A percentile compares a stretch with the other conserved stretches of the same genome.
phyloP scores from a whole-genome alignment of 2,113 vertebrate species.

The Microtus montanus region DNA sequence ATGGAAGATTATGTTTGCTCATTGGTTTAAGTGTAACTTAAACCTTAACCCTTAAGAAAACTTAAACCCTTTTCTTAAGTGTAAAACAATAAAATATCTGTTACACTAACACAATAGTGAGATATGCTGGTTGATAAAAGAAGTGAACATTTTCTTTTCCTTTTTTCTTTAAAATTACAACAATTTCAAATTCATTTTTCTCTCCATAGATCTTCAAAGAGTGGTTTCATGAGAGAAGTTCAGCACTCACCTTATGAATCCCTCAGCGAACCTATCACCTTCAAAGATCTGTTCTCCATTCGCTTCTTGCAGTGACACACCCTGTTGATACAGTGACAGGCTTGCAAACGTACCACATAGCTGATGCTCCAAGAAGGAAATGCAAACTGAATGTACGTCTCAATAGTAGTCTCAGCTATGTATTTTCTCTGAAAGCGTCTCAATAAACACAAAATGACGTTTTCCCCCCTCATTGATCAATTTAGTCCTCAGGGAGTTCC shows the following conservation, averaged over 20 bases:
- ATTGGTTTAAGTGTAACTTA: neutral
- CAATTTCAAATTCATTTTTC: constrained; percentile 28
- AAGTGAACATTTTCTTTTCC: neutral
- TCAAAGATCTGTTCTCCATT: neutral
- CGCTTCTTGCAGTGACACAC: neutral
- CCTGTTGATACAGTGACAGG: neutral
- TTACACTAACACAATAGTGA: neutral
- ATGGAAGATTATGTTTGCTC: constrained; percentile 28
- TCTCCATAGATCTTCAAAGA: neutral
- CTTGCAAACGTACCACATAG: neutral
- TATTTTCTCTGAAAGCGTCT: neutral
- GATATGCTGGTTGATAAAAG: neutral
- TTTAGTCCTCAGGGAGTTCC: neutral
- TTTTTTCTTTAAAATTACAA: constrained; percentile 52
- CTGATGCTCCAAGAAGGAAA: neutral
- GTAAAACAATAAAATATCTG: constrained; percentile 42
- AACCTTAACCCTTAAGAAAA: too few species aligned
- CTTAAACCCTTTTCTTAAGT: neutral
- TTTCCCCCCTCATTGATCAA: neutral
- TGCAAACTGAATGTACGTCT: constrained; percentile 26
- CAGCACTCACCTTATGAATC: constrained; percentile 22
- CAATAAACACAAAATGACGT: constrained; percentile 24
- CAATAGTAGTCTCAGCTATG: constrained; percentile 9
- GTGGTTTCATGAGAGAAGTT: neutral
- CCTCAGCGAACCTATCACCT: neutral